Conservation (phyloP, 2,888 invertebrate species). For the Diarsia mendica region DNA sequence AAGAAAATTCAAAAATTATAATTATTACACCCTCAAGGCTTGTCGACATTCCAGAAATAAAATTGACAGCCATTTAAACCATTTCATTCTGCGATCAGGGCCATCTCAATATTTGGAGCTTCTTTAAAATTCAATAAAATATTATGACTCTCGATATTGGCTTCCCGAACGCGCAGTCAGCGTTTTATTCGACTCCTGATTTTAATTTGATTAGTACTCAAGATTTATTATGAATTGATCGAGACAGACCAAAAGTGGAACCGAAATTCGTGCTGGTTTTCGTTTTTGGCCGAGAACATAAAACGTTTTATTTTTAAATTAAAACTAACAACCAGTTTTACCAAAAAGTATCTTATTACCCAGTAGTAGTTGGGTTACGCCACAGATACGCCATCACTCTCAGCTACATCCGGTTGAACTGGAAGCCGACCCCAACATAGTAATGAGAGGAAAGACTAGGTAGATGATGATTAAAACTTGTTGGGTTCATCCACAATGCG, state of each 20-base stretch:
- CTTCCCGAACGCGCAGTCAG: constrained; percentile 20
- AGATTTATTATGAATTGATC: constrained; percentile 11
- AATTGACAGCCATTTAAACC: neutral
- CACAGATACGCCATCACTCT: no score
- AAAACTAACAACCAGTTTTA: no score
- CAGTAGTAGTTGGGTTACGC: no score
- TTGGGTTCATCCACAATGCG: no score
- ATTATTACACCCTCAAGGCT: neutral
- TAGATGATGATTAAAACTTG: no score
- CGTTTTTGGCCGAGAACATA: neutral
- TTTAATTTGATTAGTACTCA: constrained; percentile 43
- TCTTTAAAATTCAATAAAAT: constrained; percentile 54
- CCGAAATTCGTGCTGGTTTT: neutral
- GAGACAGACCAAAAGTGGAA: neutral
- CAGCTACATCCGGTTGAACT: no score
- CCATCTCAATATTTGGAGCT: constrained; percentile 23
- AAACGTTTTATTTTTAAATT: neutral
- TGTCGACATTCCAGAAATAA: neutral
- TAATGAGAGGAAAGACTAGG: no score
- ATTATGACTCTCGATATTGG: constrained; percentile 41
- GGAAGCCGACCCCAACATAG: no score
- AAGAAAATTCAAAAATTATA: constrained; percentile 1
- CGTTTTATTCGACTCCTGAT: constrained; percentile 27
- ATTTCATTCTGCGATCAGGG: constrained; percentile 29
- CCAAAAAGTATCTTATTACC: no score